Base-by-base conservation (phyloP, 2,113 vertebrate species). In the Empidonax alnorum region DNA sequence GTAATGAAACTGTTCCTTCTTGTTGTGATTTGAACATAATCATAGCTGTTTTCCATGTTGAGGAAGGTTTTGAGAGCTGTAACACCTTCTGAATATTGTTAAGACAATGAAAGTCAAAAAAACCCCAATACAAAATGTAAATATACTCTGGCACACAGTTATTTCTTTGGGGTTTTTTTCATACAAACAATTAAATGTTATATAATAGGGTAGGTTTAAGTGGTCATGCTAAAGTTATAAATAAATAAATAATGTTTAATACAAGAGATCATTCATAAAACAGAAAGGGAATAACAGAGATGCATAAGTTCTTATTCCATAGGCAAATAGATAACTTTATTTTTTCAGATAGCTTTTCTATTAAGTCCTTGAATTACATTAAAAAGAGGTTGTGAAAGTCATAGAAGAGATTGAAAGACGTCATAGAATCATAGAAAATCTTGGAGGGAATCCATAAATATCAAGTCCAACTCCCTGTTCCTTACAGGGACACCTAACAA, bases 11-110 rank as follows among this genome's bases (percentile, higher is more conserved):
- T 52, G 46, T 71, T 58, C 84, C 16, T 93, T 95, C 80, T 89
- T 89, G 31, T 42, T 15, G 52, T 62, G 28, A 68, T 96, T 96
- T 86, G 73, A 91, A 90, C 47, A 90, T 52, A 87, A 82, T 81
- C 20, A 22, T 25, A 59, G 65, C 37, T 56, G 37, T 74, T 90
- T 96, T 77, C 65, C 65, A 14, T 59, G 42, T 44, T 90, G 14
- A 71, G 50, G 69, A 95, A 86, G 69, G 66, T 93, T 82, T 41
- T 89, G 44, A 83, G 68, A 81, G 14, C 39, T 88, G 44, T 55
- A 72, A 58, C 28, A n/a, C 30, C 19, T 59, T 81, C 42, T 13
- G 4, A 59, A 72, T 37, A 58, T 33, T 81, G 13, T 39, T 61
- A 62, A 84, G 55, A 84, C 12, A 30, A 37, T 74, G 59, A 46